Evolutionary conservation across 1,140 invertebrate species (phyloP).

Genomic region (Brachionus angularis): DNA sequence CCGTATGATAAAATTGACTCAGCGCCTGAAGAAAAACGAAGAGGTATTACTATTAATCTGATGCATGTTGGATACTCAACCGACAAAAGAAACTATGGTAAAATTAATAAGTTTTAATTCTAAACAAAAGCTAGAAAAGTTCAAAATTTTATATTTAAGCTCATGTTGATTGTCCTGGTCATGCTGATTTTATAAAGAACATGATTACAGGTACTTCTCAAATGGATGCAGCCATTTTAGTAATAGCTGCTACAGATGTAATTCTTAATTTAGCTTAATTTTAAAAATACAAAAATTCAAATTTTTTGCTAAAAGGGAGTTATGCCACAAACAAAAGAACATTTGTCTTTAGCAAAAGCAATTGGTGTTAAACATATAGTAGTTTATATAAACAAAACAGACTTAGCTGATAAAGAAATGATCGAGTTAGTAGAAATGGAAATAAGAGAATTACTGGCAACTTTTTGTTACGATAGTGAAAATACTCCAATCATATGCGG

Average conservation of each 20-base stretch:
- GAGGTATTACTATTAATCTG: slow-evolving; percentile 95
- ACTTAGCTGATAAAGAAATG: slow-evolving; percentile 83
- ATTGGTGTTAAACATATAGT: slow-evolving; percentile 86
- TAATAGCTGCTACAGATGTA: slow-evolving; percentile 85
- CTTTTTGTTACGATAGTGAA: slow-evolving; percentile 78
- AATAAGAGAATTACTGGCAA: slow-evolving; percentile 76
- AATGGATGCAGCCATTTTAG: slow-evolving; percentile 97
- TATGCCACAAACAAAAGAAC: slow-evolving; percentile 98
- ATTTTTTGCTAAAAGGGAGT: slow-evolving; percentile 66
- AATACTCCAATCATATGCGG: slow-evolving; percentile 76
- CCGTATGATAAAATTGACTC: slow-evolving; percentile 88
- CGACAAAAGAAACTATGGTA: slow-evolving; percentile 64
- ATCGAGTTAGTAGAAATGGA: slow-evolving; percentile 89
- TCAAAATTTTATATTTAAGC: slow-evolving; percentile 64
- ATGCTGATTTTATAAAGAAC: slow-evolving; percentile 93
- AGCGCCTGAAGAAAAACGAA: slow-evolving; percentile 84
- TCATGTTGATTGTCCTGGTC: slow-evolving; percentile 69
- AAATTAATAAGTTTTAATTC: background rate
- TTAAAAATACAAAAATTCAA: background rate
- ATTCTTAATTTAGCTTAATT: background rate
- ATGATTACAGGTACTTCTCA: slow-evolving; percentile 99
- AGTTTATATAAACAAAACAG: slow-evolving; percentile 93
- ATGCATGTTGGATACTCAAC: slow-evolving; percentile 88
- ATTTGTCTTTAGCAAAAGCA: slow-evolving; percentile 87
- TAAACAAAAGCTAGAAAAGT: background rate